Evolutionary conservation across 2,888 invertebrate genomes (phyloP).

Genomic region (Prenolepis imparis): DNA sequence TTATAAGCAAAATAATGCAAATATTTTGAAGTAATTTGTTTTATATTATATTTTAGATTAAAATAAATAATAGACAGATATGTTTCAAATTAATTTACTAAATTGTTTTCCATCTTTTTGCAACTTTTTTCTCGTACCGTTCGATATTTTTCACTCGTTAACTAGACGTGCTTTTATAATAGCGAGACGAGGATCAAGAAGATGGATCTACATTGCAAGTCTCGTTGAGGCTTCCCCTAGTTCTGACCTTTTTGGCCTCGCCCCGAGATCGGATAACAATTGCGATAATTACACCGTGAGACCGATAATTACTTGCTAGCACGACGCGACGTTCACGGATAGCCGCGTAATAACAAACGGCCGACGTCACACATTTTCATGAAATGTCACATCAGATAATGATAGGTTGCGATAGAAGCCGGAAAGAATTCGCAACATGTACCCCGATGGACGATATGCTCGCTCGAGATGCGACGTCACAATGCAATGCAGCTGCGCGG

Average conservation of each 20-base stretch:
- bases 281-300: slow-evolving; percentile 83
- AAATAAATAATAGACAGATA: not conserved
- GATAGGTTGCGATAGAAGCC: slow-evolving; percentile 66
- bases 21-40: not conserved
- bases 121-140: not conserved
- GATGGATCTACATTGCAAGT: slow-evolving; percentile 31
- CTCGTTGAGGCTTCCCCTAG: slow-evolving; percentile 31
- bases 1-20: not conserved
- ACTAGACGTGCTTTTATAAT: slow-evolving; percentile 1
- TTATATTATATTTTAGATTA: not conserved
- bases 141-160: not conserved
- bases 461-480: slow-evolving; percentile 50
- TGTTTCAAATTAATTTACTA: not conserved
- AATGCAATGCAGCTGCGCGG: slow-evolving; percentile 48
- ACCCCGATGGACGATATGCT: slow-evolving; percentile 38
- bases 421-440: slow-evolving; percentile 56
- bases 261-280: slow-evolving; percentile 79
- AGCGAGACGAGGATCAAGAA: slow-evolving; percentile 26
- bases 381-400: slow-evolving; percentile 83
- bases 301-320: slow-evolving; percentile 80
- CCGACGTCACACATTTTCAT: slow-evolving; percentile 81
- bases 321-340: slow-evolving; percentile 62
- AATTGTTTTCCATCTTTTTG: not conserved
- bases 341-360: slow-evolving; percentile 72
- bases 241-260: slow-evolving; percentile 70